Evolutionary conservation across 2,888 invertebrate genomes (phyloP).

Genomic region (Drepana falcataria): DNA sequence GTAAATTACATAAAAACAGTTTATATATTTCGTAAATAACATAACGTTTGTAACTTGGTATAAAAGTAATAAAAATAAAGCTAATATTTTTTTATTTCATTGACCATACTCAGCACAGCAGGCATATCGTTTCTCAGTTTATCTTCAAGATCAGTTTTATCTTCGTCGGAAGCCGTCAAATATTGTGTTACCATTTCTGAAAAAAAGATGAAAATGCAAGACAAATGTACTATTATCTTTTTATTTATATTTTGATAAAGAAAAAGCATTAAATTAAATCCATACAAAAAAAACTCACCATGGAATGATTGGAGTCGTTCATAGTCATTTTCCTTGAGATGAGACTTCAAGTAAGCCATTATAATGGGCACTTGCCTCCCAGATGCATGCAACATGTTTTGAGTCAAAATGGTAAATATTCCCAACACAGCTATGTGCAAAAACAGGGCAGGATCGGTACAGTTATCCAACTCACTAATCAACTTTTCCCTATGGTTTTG

Average conservation of each 20-base stretch:
- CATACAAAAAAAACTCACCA: slow-evolving; percentile 75
- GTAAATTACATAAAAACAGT: no score
- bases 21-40: no score
- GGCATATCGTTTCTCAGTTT: slow-evolving; percentile 53
- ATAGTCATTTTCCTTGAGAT: slow-evolving; percentile 82
- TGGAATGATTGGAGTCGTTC: slow-evolving; percentile 84
- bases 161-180: slow-evolving; percentile 53
- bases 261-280: no score
- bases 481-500: slow-evolving; percentile 89
- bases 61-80: slow-evolving; percentile 8
- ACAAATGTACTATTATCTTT: no score
- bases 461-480: slow-evolving; percentile 85
- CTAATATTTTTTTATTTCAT: slow-evolving; percentile 64
- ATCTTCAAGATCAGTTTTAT: slow-evolving; percentile 44
- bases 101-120: slow-evolving; percentile 51
- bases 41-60: no score
- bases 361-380: slow-evolving; percentile 94
- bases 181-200: slow-evolving; percentile 63
- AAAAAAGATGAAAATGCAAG: slow-evolving; percentile 11
- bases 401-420: slow-evolving; percentile 88
- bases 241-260: no score
- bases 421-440: slow-evolving; percentile 88
- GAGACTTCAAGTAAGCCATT: slow-evolving; percentile 83
- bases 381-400: slow-evolving; percentile 93
- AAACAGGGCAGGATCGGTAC: slow-evolving; percentile 87